A percentile compares a stretch with the other conserved stretches of the same genome.
These are phyloP conservation scores for Apocheima hispidaria DNA, from an alignment of 2,888 invertebrate species.

Conservation along the genomic window DNA sequence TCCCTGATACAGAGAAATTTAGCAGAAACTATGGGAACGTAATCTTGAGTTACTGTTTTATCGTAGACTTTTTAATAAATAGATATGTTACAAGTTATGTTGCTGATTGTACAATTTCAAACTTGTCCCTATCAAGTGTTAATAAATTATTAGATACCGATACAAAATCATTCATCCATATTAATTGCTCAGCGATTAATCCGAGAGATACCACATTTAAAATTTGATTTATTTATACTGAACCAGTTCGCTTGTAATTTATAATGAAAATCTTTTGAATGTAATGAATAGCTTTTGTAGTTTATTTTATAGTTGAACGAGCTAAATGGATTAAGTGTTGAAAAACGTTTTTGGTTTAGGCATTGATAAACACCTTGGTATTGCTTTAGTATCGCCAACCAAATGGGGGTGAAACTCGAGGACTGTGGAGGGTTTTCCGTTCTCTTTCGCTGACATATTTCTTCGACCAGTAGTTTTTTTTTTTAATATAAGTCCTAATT, in stretches of 20 bases:
- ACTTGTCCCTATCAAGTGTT: slow-evolving; percentile 13
- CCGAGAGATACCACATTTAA: slow-evolving; percentile 39
- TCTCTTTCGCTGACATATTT: too few species aligned
- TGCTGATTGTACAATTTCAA: slow-evolving; percentile 9
- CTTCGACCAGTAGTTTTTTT: too few species aligned
- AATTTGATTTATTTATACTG: slow-evolving; percentile 42
- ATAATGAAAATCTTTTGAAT: slow-evolving; percentile 19
- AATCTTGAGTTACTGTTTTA: too few species aligned
- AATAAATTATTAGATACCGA: slow-evolving; percentile 31
- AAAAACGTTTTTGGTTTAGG: background rate
- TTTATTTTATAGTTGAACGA: slow-evolving; percentile 22
- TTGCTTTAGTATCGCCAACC: too few species aligned
- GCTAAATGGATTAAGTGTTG: slow-evolving; percentile 16
- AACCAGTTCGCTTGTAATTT: slow-evolving; percentile 29
- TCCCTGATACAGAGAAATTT: too few species aligned
- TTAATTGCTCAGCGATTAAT: slow-evolving; percentile 37
- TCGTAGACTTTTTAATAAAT: too few species aligned
- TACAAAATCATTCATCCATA: slow-evolving; percentile 36
- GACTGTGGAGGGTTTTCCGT: too few species aligned
- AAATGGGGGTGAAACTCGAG: too few species aligned
- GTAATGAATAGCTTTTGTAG: slow-evolving; percentile 19
- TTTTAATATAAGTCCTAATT: too few species aligned
- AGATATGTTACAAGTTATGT: background rate
- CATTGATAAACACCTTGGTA: background rate
- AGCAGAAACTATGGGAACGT: too few species aligned